Base-by-base conservation (phyloP, 1,140 invertebrate species). In the Gryllus bimaculatus region DNA sequence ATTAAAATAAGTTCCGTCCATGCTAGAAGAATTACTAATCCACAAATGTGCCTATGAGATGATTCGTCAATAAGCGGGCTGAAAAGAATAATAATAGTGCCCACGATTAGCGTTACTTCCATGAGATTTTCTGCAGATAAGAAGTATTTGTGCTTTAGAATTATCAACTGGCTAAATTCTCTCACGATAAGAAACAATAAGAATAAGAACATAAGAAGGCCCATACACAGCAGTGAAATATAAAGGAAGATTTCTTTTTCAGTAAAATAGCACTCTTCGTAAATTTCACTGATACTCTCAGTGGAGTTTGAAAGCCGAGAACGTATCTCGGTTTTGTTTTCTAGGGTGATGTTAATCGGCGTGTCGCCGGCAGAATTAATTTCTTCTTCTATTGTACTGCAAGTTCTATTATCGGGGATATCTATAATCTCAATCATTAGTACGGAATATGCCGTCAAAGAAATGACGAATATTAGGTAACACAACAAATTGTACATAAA, bases 1-100 rank as follows among this genome's bases (percentile, higher is more conserved):
- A 95, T 84, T 8, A 94, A 85, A 6, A 95, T 90, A 18, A 95
- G 84, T 83, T 94, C 92, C 80, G 91, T 88, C 54, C 93, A 92
- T 0, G 92, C 92, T 47, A 95, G 83, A 10, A 96, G 84, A 81
- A 94, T 92, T 0, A 90, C 89, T 8, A 93, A 83, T 0, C 93
- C 91, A 5, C 90, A 87, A 10, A 87, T 76, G 76, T 87, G 85
- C 47, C 77, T 89, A 86, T 48, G 91, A 83, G 82, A 89, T 86
- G 83, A 89, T 86, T 78, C 87, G 87, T 54, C 87, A 86, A 76
- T 86, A 82, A 81, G 88, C 85, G 85, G 82, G n/a, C 87, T 85
- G 48, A 85, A 87, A 20, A 93, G 83, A 48, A 92, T 88, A 39
- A 84, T 81, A 1, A 87, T 85, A 0, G 90, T 90, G 4, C 92